Base-by-base conservation (phyloP, 2,888 invertebrate genomes). In the Deilephila porcellus region DNA sequence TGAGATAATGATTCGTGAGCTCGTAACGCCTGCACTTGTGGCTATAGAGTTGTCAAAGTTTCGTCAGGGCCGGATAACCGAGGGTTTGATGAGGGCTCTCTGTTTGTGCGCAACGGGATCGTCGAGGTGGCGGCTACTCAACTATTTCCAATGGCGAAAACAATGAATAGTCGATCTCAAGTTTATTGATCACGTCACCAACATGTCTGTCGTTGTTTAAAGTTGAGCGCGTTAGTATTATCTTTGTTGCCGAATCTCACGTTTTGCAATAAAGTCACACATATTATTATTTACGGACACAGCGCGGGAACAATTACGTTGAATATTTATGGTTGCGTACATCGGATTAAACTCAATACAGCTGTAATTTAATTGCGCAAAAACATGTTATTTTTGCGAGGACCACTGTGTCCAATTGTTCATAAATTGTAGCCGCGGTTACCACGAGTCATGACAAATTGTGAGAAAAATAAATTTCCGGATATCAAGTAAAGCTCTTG, bases 1-100 rank as follows among this genome's bases (percentile, higher is more conserved):
- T 91, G 90, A 90, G 90, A 90, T 91, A 91, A 91, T 91, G 90
- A 92, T 90, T 90, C 89, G 87, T 86, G 84, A 86, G 88, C 85
- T 89, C 90, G 88, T 91, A 90, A 90, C 90, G 83, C 82, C 80
- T 84, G 83, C 83, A 86, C 87, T 88, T 84, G 84, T 85, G 82
- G 83, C 86, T 86, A 85, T 83, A 78, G 82, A 88, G 84, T 88
- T 88, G 87, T 89, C 89, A 88, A 89, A 90, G 84, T 89, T 87
- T 83, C 81, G 80, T 81, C 80, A 82, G 81, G 81, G 83, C 78
- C 78, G 83, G 83, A 83, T 83, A 82, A 82, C 80, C 80, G 80
- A 80, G 83, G 84, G 85, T 85, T 86, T 89, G 89, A 90, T 81
- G 85, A 87, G 85, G 88, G 86, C 70, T 79, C 78, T 77, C 75